Base-by-base conservation (phyloP, 2,888 invertebrate species). In the Drosophila quinaria region DNA sequence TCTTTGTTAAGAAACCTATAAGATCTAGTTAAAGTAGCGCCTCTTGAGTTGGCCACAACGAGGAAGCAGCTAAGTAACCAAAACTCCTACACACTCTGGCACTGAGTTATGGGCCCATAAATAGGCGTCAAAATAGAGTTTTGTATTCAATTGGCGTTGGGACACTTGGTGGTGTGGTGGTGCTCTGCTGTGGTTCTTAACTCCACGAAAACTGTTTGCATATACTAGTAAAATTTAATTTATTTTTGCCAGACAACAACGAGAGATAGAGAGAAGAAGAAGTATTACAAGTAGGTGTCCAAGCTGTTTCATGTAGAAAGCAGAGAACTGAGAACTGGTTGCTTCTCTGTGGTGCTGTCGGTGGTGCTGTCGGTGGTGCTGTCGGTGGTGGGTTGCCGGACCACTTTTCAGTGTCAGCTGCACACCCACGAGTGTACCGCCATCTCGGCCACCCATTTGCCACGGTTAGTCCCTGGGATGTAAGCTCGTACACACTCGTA, bases 351-450 rank as follows among this genome's bases (percentile, higher is more conserved):
- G 41, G 31, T n/a, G n/a, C n/a, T n/a, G n/a, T n/a, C n/a, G n/a
- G n/a, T n/a, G 51, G n/a, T 42, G 42, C 15, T 29, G 33, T 6
- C n/a, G 22, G n/a, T 17, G 22, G n/a, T 33, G 44, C 41, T 56
- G 29, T 29, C 29, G 51, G 15, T 31, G 25, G 33, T 54, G 42
- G 66, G 72, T 64, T 58, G 52, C 58, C 60, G 52, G 66, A 74
- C 87, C 66, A 76, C 85, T 81, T 87, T 71, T 83, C 79, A 78
- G 68, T 76, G 85, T 81, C 83, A 87, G 67, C 42, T 59, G 42
- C 69, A 78, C 87, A 74, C 87, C 83, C 76, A 83, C 83, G 80
- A 65, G 5, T 64, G 51, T n/a, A 31, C 9, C 47, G 13, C 35
- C 17, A 13, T 29, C 22, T 56, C 42, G 62, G 51, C 70, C 81